Conservation (phyloP, 2,113 vertebrate species). For the Cettia cetti region DNA sequence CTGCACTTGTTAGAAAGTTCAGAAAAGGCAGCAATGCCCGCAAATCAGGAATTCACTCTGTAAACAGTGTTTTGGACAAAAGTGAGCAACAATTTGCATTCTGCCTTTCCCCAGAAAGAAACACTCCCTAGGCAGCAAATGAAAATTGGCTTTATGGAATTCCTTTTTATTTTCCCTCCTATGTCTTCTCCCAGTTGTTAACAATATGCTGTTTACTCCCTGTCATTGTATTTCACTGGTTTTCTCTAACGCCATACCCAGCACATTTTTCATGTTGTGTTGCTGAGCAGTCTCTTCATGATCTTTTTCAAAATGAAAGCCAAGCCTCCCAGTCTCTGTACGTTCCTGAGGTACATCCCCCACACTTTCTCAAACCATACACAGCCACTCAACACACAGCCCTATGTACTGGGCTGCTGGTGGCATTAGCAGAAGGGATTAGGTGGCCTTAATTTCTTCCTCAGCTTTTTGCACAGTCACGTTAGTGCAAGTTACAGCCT, state of each 20-base stretch:
- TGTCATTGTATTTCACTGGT: not conserved
- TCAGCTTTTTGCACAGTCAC: not conserved
- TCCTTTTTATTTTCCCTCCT: not conserved
- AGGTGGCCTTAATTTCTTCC: not conserved
- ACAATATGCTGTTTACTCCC: not conserved
- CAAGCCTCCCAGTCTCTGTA: not conserved
- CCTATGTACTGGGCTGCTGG: not conserved
- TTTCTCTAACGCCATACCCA: not conserved
- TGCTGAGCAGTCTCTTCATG: not conserved
- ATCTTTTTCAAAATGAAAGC: not conserved
- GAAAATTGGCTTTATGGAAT: not conserved
- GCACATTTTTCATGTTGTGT: not conserved
- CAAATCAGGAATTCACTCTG: not conserved
- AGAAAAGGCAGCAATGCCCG: not conserved
- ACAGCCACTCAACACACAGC: not conserved
- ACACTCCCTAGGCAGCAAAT: not conserved
- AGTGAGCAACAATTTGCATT: not conserved
- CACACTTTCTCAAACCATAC: not conserved
- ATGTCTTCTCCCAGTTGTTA: not conserved
- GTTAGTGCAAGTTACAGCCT: not conserved
- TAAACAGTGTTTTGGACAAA: not conserved
- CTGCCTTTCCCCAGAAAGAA: not conserved
- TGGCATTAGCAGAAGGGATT: not conserved
- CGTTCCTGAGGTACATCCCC: accelerated
- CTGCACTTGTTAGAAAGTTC: not conserved